Evolutionary conservation across 2,888 invertebrate species (phyloP), one percentile per base, ranked within the genome.

Genomic region (Drepana falcataria): DNA sequence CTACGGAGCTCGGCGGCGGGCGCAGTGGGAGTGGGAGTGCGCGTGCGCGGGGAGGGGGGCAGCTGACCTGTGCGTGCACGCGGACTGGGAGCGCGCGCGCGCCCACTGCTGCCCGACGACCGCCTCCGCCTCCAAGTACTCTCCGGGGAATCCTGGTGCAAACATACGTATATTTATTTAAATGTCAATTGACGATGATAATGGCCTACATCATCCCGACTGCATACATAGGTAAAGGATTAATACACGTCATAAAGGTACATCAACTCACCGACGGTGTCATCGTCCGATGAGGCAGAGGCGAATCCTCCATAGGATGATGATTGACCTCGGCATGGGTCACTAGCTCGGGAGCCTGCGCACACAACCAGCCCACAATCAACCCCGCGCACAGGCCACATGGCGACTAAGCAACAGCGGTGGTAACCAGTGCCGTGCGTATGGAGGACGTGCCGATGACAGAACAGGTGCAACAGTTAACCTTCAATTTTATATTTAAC

Each of bases 241-340:
- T 6, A 7, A 48, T 47, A 4, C 34, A 40, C 7, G 48, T 4
- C 6, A 48, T 33, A 48, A 34, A 48, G n/a, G 41, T 7, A 21
- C 21, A 21, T 21, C 21, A 41, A 72, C 85, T 75, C 52, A 91
- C 91, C 91, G 81, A 91, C 81, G 85, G 91, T 89, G 85, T 92
- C 92, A 77, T 92, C 92, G 79, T 92, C 92, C 81, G 92, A 92
- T 83, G 92, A 91, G 86, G 92, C 91, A 85, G 92, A 92, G 88
- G 92, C 85, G 88, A 91, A 89, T 87, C 91, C 91, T 84, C 91
- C 88, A 74, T 87, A 89, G 83, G 91, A 87, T 86, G 89, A 91
- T 91, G 91, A 84, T 91, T 91, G 91, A 91, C 91, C 87, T 91
- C 91, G 75, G 90, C 91, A 89, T 81, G 91, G 66, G 91, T 91